Percentiles rank a stretch among this genome's conserved stretches.
Evolutionary conservation across 2,113 vertebrate genomes (phyloP).

Genomic region (Marcusenius ussheri): DNA sequence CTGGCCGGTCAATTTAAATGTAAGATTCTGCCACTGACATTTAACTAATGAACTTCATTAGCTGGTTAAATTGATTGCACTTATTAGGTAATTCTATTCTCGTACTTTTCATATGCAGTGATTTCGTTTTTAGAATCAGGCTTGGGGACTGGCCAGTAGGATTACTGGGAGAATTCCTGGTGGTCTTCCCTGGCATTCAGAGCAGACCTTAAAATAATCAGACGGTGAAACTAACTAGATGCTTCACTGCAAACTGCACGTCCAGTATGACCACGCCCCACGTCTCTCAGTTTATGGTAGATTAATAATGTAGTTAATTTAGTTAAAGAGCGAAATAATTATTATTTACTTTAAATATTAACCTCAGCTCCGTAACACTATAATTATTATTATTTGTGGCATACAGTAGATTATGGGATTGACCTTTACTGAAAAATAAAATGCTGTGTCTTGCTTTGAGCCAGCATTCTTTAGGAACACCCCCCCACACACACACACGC

Average conservation of each 20-base stretch:
- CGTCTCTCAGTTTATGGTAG: neutral
- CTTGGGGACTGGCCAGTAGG: neutral
- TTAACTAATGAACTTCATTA: neutral
- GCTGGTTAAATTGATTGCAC: neutral
- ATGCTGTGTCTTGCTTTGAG: neutral
- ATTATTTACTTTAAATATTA: neutral
- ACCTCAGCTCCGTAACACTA: neutral
- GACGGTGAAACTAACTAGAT: neutral
- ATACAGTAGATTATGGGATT: neutral
- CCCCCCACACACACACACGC: neutral
- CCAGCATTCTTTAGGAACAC: neutral
- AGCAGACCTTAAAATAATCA: neutral
- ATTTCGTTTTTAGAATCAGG: neutral
- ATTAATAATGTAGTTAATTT: neutral
- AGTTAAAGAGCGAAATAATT: neutral
- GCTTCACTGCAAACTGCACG: neutral
- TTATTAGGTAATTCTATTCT: neutral
- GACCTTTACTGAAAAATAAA: neutral
- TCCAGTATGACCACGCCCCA: neutral
- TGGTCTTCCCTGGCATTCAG: neutral
- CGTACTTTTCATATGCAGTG: neutral
- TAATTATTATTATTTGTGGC: neutral
- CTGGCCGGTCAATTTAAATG: neutral
- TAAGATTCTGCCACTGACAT: neutral
- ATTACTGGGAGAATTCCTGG: neutral